phyloP scores from a whole-genome alignment of 2,888 invertebrate genomes.

The Ophion ellenae region DNA sequence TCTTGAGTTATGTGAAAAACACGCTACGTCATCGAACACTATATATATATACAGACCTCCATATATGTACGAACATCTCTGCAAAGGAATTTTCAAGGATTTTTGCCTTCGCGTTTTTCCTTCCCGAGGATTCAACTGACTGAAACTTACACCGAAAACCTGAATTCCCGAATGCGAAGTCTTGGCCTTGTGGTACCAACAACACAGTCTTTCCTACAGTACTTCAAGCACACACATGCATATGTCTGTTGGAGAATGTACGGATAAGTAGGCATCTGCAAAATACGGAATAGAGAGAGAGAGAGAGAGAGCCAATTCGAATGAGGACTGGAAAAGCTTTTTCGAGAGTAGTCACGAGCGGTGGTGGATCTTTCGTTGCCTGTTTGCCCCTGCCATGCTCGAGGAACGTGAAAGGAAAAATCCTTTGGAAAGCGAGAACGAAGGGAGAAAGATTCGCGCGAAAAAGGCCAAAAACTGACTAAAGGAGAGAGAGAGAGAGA shows the following conservation, averaged over 20 bases:
- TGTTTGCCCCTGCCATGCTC: conserved; percentile 23
- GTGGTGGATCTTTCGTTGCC: conserved; percentile 46
- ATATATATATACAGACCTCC: conserved; percentile 3
- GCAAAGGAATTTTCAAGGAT: conserved; percentile 59
- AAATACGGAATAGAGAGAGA: conserved; percentile 14
- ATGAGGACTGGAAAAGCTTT: conserved; percentile 50
- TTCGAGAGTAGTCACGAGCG: conserved; percentile 6
- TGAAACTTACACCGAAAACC: conserved; percentile 15
- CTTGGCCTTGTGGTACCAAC: conserved; percentile 25
- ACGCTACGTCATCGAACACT: conserved; percentile 46
- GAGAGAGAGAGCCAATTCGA: conserved; percentile 25
- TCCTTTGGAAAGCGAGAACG: conserved; percentile 40
- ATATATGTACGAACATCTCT: conserved; percentile 36
- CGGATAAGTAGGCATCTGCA: not conserved
- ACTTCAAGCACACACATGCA: not conserved
- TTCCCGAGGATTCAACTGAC: not conserved
- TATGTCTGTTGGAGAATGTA: conserved; percentile 2
- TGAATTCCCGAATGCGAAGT: conserved; percentile 52
- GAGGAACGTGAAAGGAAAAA: conserved; percentile 58
- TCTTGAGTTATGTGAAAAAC: conserved; percentile 58
- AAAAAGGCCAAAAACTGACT: conserved; percentile 49
- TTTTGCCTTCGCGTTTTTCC: conserved; percentile 45
- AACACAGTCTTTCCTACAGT: not conserved
- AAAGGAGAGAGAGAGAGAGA: not conserved
- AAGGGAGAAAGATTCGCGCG: conserved; percentile 28